Base-by-base conservation (phyloP, 1,140 invertebrate genomes). In the Ooceraea biroi region DNA sequence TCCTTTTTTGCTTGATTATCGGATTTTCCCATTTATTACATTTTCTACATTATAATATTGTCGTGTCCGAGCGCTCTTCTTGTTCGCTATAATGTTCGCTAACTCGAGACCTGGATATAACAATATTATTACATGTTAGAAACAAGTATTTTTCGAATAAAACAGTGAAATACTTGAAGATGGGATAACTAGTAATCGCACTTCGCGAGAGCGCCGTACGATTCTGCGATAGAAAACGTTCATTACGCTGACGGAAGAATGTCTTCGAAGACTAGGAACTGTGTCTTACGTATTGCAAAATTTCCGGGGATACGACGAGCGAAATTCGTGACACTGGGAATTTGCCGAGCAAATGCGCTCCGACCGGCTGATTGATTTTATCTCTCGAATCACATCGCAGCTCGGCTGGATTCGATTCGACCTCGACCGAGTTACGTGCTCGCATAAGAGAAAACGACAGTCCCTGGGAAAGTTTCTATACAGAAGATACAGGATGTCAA, bases 341-440 rank as follows among this genome's bases (percentile, higher is more conserved):
- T 80, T 80, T 71, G 41, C 36, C 22, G 25, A 80, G 65, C 41
- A 71, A 80, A 80, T 80, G 76, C 50, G 48, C 17, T 50, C 65
- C 48, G 19, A 46, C 65, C 17, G 41, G 41, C 65, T 80, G 76
- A 80, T 80, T 71, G 76, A 80, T 80, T 80, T 80, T 71, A 80
- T 17, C 41, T 71, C 65, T 80, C 65, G 36, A 80, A 80, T 80
- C n/a, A 65, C 65, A 69, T 71, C 50, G 41, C 65, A 71, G 12
- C 76, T 3, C 63, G 36, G n/a, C 14, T 57, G 36, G 55, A 80
- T 80, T 80, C 63, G 61, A 68, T 55, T 68, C 52, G 76, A 80
- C 65, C 65, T 80, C 65, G 76, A 80, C 76, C 76, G 76, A 80
- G 25, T 80, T 80, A 80, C 36, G 36, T 27, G 50, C 30, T 46